Percentiles rank a stretch among this genome's conserved stretches.
phyloP scores from a whole-genome alignment of 2,797 vertebrate species.

The Sphenodon punctatus region DNA sequence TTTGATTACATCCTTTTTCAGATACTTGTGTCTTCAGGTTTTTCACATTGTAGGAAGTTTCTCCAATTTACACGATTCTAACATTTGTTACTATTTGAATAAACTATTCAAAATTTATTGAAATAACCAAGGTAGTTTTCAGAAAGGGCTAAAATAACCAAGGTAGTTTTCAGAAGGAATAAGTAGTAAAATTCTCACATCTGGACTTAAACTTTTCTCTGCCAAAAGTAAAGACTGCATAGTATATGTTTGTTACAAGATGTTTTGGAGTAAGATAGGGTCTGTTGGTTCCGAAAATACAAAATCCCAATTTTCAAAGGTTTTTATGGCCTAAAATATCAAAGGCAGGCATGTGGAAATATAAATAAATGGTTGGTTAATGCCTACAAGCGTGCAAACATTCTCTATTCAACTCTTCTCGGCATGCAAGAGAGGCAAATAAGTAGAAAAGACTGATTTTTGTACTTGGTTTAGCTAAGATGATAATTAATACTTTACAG shows the following conservation, averaged over 20 bases:
- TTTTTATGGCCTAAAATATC: neutral
- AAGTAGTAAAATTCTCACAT: too few relatives aligned
- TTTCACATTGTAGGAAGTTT: neutral
- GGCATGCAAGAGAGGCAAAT: neutral
- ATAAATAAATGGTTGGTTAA: neutral
- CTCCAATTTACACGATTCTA: neutral
- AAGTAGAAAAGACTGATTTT: neutral
- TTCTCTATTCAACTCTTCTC: neutral
- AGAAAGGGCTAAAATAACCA: too few relatives aligned
- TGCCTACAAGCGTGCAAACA: neutral
- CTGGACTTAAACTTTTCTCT: too few relatives aligned
- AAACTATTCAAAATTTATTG: neutral
- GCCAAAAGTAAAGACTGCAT: too few relatives aligned
- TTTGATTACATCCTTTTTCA: neutral
- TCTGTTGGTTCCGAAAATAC: neutral
- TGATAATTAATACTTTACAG: neutral
- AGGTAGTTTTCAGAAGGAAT: too few relatives aligned
- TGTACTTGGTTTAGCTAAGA: neutral
- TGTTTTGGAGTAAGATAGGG: neutral
- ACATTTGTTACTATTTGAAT: neutral
- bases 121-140: too few relatives aligned
- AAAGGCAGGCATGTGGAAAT: neutral
- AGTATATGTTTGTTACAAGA: too few relatives aligned
- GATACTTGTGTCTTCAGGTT: conserved; percentile 4
- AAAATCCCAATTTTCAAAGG: neutral